phyloP scores from a whole-genome alignment of 2,888 invertebrate genomes.

The Erpobdella octoculata region DNA sequence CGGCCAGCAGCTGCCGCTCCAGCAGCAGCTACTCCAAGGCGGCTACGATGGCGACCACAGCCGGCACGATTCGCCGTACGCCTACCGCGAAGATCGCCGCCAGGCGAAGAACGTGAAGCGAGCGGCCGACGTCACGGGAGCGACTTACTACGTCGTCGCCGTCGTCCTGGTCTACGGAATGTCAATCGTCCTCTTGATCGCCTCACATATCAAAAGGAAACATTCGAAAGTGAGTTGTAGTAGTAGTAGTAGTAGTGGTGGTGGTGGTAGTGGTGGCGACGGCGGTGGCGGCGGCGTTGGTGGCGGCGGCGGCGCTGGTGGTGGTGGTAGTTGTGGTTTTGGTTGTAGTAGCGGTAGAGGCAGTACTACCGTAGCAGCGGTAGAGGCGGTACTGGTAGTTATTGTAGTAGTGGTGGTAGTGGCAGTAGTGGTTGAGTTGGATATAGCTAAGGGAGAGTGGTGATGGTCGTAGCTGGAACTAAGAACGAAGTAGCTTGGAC shows the following conservation, averaged over 20 bases:
- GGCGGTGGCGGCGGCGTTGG: too few species aligned
- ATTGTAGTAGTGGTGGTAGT: background rate
- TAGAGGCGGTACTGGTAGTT: background rate
- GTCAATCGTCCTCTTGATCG: slow-evolving; percentile 51
- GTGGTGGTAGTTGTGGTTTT: background rate
- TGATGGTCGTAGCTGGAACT: too few species aligned
- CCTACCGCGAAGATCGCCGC: background rate
- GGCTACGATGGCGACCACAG: background rate
- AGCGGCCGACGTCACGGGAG: slow-evolving; percentile 39
- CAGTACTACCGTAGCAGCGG: background rate
- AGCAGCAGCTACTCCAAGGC: background rate
- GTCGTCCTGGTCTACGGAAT: slow-evolving; percentile 51
- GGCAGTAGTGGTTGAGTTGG: background rate
- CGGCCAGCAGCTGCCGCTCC: background rate
- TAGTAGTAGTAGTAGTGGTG: too few species aligned
- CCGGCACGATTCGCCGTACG: background rate
- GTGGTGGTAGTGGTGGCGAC: too few species aligned
- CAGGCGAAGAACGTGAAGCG: slow-evolving; percentile 14
- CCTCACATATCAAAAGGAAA: slow-evolving; percentile 47
- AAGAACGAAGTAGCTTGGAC: too few species aligned
- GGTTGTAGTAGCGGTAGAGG: background rate
- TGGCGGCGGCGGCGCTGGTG: background rate
- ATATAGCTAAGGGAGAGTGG: background rate
- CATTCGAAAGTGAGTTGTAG: slow-evolving; percentile 34
- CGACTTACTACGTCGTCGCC: slow-evolving; percentile 49